A percentile compares a stretch with the other conserved stretches of the same genome.
Evolutionary conservation across 2,113 vertebrate species (phyloP).

Genomic region (Dunckerocampus dactyliophorus): DNA sequence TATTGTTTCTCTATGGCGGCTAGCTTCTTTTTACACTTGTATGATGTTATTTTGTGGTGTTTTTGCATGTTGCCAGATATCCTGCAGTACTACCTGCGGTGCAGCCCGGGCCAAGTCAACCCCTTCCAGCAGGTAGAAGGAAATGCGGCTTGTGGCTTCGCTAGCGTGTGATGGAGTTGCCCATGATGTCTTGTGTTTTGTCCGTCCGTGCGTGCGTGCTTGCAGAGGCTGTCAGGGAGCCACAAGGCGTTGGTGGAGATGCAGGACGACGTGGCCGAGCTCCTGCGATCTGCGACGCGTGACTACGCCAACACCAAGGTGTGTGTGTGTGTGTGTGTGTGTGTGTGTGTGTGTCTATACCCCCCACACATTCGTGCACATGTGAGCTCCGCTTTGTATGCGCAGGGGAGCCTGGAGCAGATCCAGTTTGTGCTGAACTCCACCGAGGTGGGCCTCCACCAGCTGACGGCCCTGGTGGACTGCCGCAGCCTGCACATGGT

Average conservation of each 20-base stretch:
- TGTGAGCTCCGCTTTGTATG: neutral
- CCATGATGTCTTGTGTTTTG: neutral
- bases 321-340: slow-evolving; percentile 34
- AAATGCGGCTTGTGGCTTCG: neutral
- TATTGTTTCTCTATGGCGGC: too few species aligned
- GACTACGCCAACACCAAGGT: slow-evolving; percentile 87
- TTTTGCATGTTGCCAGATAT: slow-evolving; percentile 70
- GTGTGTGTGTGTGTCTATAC: neutral
- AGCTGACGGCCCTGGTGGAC: slow-evolving; percentile 91
- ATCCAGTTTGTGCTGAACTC: slow-evolving; percentile 87
- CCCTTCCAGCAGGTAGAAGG: slow-evolving; percentile 89
- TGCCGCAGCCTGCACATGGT: slow-evolving; percentile 94
- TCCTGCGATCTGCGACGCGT: slow-evolving; percentile 76
- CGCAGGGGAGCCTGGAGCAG: slow-evolving; percentile 80
- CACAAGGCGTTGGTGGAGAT: slow-evolving; percentile 94
- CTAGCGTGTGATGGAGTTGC: neutral
- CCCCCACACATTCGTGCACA: neutral
- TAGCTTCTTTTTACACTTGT: too few species aligned
- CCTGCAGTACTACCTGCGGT: slow-evolving; percentile 87
- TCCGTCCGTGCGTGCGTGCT: neutral
- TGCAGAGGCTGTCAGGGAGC: slow-evolving; percentile 88
- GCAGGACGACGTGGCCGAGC: slow-evolving; percentile 84
- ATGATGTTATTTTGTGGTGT: neutral
- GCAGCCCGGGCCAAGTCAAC: slow-evolving; percentile 79
- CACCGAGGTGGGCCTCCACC: slow-evolving; percentile 89